Conservation (phyloP, 2,113 vertebrate species). For the Pomatorhinus ruficollis region DNA sequence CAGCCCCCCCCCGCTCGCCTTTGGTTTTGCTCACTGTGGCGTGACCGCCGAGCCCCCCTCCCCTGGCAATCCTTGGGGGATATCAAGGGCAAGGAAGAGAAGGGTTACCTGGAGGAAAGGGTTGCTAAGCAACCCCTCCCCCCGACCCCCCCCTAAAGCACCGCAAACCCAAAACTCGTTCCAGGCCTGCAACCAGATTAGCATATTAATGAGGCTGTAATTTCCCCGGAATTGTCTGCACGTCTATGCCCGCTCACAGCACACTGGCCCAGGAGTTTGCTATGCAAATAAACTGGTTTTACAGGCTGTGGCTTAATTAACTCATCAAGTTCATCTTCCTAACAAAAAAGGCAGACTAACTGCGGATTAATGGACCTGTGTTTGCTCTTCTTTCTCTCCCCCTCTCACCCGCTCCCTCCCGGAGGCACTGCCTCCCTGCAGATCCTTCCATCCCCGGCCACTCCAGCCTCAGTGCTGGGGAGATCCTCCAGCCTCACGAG, state of each 20-base stretch:
- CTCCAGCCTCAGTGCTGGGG: neutral
- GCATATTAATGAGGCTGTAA: slow-evolving; percentile 90
- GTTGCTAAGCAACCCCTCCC: slow-evolving; percentile 80
- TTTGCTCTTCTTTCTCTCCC: slow-evolving; percentile 73
- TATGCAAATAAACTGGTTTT: slow-evolving; percentile 89
- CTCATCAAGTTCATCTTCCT: slow-evolving; percentile 87
- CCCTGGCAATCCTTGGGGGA: slow-evolving; percentile 74
- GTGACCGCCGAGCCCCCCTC: slow-evolving; percentile 65
- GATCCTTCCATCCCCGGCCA: neutral
- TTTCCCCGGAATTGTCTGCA: slow-evolving; percentile 84
- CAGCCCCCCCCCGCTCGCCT: slow-evolving; percentile 5
- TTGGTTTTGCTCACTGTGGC: slow-evolving; percentile 48
- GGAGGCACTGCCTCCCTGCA: slow-evolving; percentile 36
- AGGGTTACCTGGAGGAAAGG: slow-evolving; percentile 84
- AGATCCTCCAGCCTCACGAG: neutral
- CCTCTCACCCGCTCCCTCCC: slow-evolving; percentile 29
- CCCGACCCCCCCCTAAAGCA: slow-evolving; percentile 68
- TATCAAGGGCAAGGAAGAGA: slow-evolving; percentile 82
- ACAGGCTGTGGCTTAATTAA: slow-evolving; percentile 88
- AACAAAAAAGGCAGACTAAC: slow-evolving; percentile 85
- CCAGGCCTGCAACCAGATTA: slow-evolving; percentile 87
- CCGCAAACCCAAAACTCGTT: slow-evolving; percentile 83
- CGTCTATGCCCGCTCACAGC: slow-evolving; percentile 77
- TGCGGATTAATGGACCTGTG: slow-evolving; percentile 83
- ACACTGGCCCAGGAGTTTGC: slow-evolving; percentile 86